Percentiles rank a stretch among this genome's conserved stretches.
phyloP scores from a whole-genome alignment of 2,113 vertebrate genomes.

The Pteronura brasiliensis region DNA sequence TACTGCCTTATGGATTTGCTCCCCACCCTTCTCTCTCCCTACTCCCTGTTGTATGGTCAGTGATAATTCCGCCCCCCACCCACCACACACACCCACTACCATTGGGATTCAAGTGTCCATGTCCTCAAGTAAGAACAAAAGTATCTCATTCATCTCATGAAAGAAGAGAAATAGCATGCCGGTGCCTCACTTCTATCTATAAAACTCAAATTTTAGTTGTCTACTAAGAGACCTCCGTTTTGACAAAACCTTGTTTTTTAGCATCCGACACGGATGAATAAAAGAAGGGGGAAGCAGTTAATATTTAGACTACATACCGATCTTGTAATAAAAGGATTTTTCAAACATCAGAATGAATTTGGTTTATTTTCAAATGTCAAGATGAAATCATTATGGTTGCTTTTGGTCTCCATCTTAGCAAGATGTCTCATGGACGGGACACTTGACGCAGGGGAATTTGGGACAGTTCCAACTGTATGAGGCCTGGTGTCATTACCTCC shows the following conservation, averaged over 20 bases:
- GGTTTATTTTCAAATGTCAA: slow-evolving; percentile 10
- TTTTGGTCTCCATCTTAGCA: slow-evolving; percentile 18
- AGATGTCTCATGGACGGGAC: background rate
- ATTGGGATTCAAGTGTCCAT: background rate
- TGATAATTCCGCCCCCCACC: too few relatives aligned
- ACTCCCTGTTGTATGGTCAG: background rate
- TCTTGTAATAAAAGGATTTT: background rate
- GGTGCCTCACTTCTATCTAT: background rate
- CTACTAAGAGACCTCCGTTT: background rate
- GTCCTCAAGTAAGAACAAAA: background rate
- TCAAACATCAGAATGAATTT: slow-evolving; percentile 16
- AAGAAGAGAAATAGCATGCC: background rate
- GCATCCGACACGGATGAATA: background rate
- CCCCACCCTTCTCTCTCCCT: background rate
- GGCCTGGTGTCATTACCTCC: background rate
- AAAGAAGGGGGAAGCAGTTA: background rate
- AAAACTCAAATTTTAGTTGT: background rate
- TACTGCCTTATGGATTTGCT: background rate
- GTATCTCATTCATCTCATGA: background rate
- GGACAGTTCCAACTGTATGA: background rate
- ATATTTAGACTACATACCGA: background rate
- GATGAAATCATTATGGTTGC: background rate
- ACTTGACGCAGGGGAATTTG: slow-evolving; percentile 21
- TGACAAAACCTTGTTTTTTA: background rate
- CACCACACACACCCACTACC: too few relatives aligned